Evolutionary conservation across 92 coral and sea anemone genomes (phyloP), one percentile per base, ranked within the genome.

Genomic region (Pocillopora grandis): DNA sequence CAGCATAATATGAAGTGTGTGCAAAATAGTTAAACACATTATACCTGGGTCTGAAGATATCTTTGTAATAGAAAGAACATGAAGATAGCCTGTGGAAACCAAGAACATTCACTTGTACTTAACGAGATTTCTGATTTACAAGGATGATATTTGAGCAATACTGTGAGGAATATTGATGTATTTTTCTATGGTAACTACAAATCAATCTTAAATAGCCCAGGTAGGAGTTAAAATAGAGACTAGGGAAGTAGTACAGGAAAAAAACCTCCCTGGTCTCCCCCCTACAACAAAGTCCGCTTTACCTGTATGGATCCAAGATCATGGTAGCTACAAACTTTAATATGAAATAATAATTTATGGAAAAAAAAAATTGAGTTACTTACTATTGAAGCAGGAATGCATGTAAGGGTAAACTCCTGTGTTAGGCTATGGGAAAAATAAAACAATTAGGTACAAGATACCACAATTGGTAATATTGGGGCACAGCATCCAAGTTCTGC

Each of bases 21-120:
- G 21, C 36, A 27, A 13, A 65, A 23, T 16, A 10, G 68, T 42
- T 42, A 55, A 62, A 10, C 13, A 20, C 9, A 37, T 42, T 52
- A 14, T 42, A 84, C 91, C 91, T 88, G 96, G 12, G 87, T 48
- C 57, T 88, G 90, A 66, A 93, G 79, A 81, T 93, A 93, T 59
- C 88, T 84, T 78, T 84, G 89, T 74, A 93, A 58, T 36, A 93
- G 58, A 20, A 63, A 20, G 75, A 72, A 88, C 20, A 83, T 12
- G 73, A 70, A 84, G 31, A n/a, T 68, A 18, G 77, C 83, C 91
- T 88, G 75, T 71, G 16, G 52, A 20, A 79, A 56, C 27, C 21
- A 58, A 13, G 31, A 19, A 71, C 5, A 12, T 74, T 65, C 19
- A 72, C 10, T 20, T 0, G 23, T 4, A 58, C 16, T 80, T 55